These are phyloP conservation scores for Euglossa dilemma DNA, from an alignment of 1,140 invertebrate genomes.

Conservation along the genomic window DNA sequence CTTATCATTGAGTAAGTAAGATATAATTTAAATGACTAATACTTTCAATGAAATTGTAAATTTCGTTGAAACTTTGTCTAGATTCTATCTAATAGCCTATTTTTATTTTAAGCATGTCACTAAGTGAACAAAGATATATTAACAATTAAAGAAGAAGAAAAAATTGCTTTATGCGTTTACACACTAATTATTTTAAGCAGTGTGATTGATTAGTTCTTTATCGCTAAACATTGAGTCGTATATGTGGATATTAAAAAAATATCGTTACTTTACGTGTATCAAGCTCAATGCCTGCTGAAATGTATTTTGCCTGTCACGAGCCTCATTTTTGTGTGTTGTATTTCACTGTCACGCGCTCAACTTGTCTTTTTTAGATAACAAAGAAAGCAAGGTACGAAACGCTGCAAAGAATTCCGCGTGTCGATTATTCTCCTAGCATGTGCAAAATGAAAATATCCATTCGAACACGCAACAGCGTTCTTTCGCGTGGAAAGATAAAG, in stretches of 20 bases:
- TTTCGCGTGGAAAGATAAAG: too few relatives aligned
- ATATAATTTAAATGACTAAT: too few relatives aligned
- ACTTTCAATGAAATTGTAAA: too few relatives aligned
- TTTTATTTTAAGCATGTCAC: too few relatives aligned
- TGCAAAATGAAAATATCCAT: not conserved
- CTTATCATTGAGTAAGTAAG: too few relatives aligned
- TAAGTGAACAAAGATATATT: too few relatives aligned
- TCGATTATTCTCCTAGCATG: not conserved
- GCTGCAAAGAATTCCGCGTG: not conserved
- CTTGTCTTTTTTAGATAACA: not conserved
- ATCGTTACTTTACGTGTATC: not conserved
- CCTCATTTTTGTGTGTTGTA: not conserved
- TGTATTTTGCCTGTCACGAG: not conserved
- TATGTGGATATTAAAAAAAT: too few relatives aligned
- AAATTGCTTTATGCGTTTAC: too few relatives aligned
- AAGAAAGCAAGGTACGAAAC: not conserved
- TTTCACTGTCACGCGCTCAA: not conserved
- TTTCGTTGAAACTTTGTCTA: not conserved
- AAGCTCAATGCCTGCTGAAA: not conserved
- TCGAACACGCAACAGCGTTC: too few relatives aligned
- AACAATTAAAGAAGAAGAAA: too few relatives aligned
- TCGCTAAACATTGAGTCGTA: not conserved
- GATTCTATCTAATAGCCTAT: not conserved
- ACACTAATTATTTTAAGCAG: not conserved
- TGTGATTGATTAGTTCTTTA: too few relatives aligned